phyloP scores from a whole-genome alignment of 2,888 invertebrate species.

The Lamellibrachia satsuma region DNA sequence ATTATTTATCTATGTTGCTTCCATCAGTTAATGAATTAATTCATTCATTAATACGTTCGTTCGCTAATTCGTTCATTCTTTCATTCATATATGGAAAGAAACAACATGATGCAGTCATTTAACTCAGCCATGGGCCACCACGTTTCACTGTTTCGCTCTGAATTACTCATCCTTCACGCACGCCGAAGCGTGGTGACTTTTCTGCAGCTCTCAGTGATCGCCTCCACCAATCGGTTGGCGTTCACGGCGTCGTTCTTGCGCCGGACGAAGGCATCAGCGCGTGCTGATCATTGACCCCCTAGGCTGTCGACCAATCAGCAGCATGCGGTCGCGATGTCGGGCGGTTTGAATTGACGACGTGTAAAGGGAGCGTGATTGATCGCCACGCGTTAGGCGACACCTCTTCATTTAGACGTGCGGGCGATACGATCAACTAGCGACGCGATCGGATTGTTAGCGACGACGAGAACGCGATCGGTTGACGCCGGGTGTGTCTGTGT shows the following conservation, averaged over 20 bases:
- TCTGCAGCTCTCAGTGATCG: neutral
- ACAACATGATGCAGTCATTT: neutral
- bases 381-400: neutral
- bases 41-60: no score
- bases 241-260: neutral
- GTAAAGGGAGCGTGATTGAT: neutral
- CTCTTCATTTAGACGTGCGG: constrained; percentile 3
- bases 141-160: neutral
- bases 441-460: constrained; percentile 6
- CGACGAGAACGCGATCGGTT: neutral
- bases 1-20: no score
- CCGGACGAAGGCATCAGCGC: neutral
- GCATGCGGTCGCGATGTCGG: neutral
- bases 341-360: neutral
- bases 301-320: neutral
- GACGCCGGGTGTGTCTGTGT: neutral
- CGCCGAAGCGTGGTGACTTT: neutral
- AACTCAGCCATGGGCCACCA: neutral
- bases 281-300: neutral
- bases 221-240: neutral
- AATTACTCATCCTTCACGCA: neutral
- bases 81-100: neutral
- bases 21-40: no score
- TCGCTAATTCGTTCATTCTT: neutral
- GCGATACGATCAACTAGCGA: constrained; percentile 12